Evolutionary conservation across 2,888 invertebrate species (phyloP).

Genomic region (Gisinianus flammeolus): DNA sequence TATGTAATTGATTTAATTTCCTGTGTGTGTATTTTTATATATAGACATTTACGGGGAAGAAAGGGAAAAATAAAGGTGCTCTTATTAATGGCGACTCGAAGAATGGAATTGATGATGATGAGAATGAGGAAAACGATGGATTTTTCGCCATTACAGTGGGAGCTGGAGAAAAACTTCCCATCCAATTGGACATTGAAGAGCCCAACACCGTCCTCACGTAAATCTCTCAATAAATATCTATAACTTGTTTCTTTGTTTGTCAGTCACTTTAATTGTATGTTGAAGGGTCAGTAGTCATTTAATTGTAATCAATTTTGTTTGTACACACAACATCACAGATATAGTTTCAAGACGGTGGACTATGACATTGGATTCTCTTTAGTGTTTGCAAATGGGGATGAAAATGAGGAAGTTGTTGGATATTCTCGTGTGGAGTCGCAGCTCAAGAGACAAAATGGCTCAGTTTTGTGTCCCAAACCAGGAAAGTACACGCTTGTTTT

Average conservation of each 20-base stretch:
- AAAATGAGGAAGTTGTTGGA: conserved; percentile 1
- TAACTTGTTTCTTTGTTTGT: neutral
- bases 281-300: neutral
- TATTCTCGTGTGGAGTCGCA: conserved; percentile 3
- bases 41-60: conserved; percentile 6
- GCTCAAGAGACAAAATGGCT: conserved; percentile 21
- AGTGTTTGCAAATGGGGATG: neutral
- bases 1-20: neutral
- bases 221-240: neutral
- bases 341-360: conserved; percentile 39
- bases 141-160: no score
- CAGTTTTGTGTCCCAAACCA: conserved; percentile 38
- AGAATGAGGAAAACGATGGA: neutral
- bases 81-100: no score
- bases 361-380: conserved; percentile 49
- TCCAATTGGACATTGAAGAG: neutral
- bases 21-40: no score
- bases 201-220: neutral
- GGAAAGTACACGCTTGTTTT: conserved; percentile 39
- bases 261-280: neutral
- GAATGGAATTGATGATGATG: no score
- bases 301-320: neutral
- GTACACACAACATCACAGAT: neutral
- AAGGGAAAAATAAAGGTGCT: no score
- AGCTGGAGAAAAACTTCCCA: neutral